Conservation (phyloP, 2,888 invertebrate species). For the Timandra comae region DNA sequence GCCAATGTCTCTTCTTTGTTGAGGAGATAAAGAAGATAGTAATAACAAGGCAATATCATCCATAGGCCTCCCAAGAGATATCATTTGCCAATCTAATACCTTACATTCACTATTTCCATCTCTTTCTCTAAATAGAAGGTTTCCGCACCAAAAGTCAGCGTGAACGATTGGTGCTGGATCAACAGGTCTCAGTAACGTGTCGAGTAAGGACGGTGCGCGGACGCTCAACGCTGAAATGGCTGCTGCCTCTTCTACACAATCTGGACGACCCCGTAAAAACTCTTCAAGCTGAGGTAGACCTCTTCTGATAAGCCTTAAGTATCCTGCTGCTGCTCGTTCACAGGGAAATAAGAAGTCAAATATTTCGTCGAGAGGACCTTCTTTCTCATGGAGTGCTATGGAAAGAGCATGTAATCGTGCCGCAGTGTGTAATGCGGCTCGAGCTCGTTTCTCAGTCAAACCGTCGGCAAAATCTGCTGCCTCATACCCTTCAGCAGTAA, state of each 20-base stretch:
- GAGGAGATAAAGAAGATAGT: conserved; percentile 83
- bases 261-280: conserved; percentile 81
- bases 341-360: conserved; percentile 85
- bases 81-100: conserved; percentile 91
- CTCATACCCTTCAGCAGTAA: conserved; percentile 79
- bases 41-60: conserved; percentile 86
- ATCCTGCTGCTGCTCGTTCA: conserved; percentile 86
- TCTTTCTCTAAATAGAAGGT: conserved; percentile 80
- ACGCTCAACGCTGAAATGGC: conserved; percentile 81
- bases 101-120: conserved; percentile 78
- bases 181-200: conserved; percentile 81
- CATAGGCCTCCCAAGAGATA: conserved; percentile 85
- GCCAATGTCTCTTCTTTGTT: conserved; percentile 80
- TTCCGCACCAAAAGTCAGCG: conserved; percentile 91
- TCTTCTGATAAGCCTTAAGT: conserved; percentile 85
- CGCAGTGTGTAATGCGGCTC: conserved; percentile 82
- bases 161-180: conserved; percentile 88
- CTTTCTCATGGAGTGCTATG: conserved; percentile 69
- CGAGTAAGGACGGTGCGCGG: conserved; percentile 83
- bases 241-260: conserved; percentile 77
- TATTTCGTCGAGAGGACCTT: conserved; percentile 64
- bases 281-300: conserved; percentile 85
- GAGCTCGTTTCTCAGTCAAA: conserved; percentile 78
- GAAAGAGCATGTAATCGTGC: conserved; percentile 85
- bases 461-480: conserved; percentile 83